These are phyloP conservation scores for Porites lobata DNA, from an alignment of 92 coral and sea anemone genomes.

Conservation along the genomic window DNA sequence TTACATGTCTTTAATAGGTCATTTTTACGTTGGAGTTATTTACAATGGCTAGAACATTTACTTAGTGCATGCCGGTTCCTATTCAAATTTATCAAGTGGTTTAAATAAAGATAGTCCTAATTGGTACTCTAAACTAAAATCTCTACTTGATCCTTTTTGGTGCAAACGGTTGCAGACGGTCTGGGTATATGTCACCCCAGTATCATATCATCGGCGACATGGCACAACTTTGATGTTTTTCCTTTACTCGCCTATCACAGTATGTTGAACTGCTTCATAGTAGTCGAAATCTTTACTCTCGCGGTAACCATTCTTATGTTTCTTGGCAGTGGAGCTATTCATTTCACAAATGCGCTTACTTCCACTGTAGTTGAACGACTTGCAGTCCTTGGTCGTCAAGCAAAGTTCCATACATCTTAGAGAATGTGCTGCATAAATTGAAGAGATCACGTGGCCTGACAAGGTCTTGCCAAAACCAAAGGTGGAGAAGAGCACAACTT, in stretches of 20 bases:
- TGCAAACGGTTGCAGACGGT: no score
- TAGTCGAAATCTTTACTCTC: not conserved
- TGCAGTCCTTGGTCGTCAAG: constrained; percentile 7
- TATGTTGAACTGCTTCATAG: not conserved
- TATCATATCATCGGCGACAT: no score
- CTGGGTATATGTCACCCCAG: no score
- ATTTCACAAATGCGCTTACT: not conserved
- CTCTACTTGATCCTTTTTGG: no score
- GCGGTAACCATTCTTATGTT: not conserved
- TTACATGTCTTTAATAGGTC: no score
- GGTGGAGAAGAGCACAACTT: constrained; percentile 5
- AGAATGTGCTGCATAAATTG: not conserved
- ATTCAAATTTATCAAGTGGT: no score
- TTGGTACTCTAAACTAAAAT: no score
- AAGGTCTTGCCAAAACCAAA: constrained; percentile 5
- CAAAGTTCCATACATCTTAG: not conserved
- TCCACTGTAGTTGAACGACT: constrained; percentile 7
- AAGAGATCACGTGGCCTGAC: constrained; percentile 14
- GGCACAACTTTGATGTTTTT: not conserved
- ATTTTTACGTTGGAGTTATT: no score
- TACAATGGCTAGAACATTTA: no score
- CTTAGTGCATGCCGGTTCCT: no score
- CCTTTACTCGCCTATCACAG: not conserved
- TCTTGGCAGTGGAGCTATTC: not conserved
- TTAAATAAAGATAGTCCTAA: no score